A percentile compares a stretch with the other conserved stretches of the same genome.
phyloP scores from a whole-genome alignment of 2,113 vertebrate species.

The Oryzias celebensis region DNA sequence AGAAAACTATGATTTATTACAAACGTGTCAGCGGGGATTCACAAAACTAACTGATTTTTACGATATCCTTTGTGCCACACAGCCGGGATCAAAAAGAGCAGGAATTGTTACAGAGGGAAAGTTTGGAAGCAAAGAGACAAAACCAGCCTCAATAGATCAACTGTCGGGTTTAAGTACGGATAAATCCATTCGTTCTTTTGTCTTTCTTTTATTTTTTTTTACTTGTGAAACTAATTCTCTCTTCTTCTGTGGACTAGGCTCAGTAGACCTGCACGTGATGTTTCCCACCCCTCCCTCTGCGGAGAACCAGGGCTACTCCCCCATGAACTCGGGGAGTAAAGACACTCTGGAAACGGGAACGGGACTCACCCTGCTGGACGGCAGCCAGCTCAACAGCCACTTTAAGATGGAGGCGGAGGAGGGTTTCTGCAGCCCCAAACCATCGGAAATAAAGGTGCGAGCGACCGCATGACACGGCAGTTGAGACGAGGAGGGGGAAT shows the following conservation, averaged over 20 bases:
- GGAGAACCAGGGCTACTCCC: constrained; percentile 97
- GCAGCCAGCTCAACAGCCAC: constrained; percentile 82
- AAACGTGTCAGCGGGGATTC: not conserved
- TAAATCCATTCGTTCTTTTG: not conserved
- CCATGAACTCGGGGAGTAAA: constrained; percentile 96
- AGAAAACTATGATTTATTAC: constrained; percentile 45
- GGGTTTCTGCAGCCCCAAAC: constrained; percentile 96
- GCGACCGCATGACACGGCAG: not conserved
- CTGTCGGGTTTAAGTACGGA: constrained; percentile 92
- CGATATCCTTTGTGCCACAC: constrained; percentile 14
- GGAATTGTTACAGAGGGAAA: constrained; percentile 84
- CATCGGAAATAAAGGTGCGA: constrained; percentile 92
- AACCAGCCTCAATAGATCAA: constrained; percentile 83
- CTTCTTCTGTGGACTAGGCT: constrained; percentile 72
- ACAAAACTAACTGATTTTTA: not conserved
- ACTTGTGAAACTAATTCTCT: constrained; percentile 3
- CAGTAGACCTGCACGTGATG: constrained; percentile 97
- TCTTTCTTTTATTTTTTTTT: not conserved
- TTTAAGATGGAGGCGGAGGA: constrained; percentile 98
- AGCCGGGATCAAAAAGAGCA: constrained; percentile 90
- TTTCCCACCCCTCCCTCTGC: constrained; percentile 97
- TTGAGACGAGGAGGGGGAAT: not conserved
- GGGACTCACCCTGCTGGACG: constrained; percentile 87
- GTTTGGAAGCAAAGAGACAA: constrained; percentile 86
- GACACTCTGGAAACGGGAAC: constrained; percentile 89